Base-by-base conservation (phyloP, 2,797 vertebrate genomes). In the Sitta carolinensis region DNA sequence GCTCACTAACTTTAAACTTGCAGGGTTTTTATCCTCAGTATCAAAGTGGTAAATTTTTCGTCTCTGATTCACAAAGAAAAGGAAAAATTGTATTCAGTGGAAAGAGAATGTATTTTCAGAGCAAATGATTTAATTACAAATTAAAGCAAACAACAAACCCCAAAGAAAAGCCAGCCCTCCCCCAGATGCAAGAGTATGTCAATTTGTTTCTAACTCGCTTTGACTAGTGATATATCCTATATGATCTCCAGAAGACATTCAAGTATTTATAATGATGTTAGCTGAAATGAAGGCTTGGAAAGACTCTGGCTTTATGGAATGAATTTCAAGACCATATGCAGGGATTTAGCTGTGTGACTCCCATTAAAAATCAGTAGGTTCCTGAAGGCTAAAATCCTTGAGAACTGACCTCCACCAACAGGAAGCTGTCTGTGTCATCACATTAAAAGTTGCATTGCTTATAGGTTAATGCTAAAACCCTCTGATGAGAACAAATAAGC, bases 191-290 rank as follows among this genome's bases (percentile, higher is more conserved):
- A 85, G 76, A 93, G 47, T 82, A 85, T 32, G 81, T 95, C 95
- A 90, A 11, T 84, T 95, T 92, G 45, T 78, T 94, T 93, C 77
- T 94, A 95, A 95, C 74, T 95, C 79, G 69, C 83, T 92, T 59
- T 95, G 95, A 93, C 87, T 93, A 89, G 58, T 80, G 91, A 89
- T 91, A 66, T 45, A 96, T 88, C 76, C 92, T 90, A 69, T 15
- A 91, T 59, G 84, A 92, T 96, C 95, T 93, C 90, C 90, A 86
- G 86, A 94, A 97, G 89, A 96, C 94, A 92, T 94, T 95, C 94
- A 92, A 91, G 87, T 95, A 93, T 94, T 93, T 84, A 77, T 93
- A 95, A 96, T 89, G 84, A 91, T 55, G 82, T 93, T 84, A 93
- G 87, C 79, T 91, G 82, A 93, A 96, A 94, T 11, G 80, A 78